Evolutionary conservation across 2,113 vertebrate species (phyloP).

Genomic region (Oncorhynchus kisutch): DNA sequence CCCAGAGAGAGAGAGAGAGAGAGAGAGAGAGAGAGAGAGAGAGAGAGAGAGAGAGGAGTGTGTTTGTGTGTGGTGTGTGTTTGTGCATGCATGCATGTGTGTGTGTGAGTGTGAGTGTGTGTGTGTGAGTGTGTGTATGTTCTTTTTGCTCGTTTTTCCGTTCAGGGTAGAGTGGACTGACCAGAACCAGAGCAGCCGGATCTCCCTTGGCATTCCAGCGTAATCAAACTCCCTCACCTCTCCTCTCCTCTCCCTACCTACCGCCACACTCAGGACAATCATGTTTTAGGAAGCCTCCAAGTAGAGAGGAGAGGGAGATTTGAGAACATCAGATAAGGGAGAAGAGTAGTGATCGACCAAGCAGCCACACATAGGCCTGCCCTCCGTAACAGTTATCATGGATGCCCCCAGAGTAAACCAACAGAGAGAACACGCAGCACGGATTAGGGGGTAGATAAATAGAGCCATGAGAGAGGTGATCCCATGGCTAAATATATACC

Average conservation of each 20-base stretch:
- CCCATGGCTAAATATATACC: constrained; percentile 23
- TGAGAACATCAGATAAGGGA: constrained; percentile 39
- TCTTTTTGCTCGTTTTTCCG: constrained; percentile 17
- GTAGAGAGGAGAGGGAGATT: constrained; percentile 17
- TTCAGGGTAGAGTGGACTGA: not conserved
- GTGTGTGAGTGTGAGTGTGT: not conserved
- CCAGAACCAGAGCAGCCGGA: not conserved
- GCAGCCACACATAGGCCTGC: constrained; percentile 13
- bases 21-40: not conserved
- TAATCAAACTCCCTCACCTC: constrained; percentile 8
- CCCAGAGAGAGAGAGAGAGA: constrained; percentile 11
- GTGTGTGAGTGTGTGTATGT: not conserved
- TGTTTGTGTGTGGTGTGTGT: not conserved
- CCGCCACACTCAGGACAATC: constrained; percentile 4
- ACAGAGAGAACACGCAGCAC: not conserved
- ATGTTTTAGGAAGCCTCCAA: constrained; percentile 1
- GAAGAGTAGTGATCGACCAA: constrained; percentile 22
- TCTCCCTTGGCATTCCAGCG: constrained; percentile 5
- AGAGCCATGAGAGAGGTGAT: constrained; percentile 25
- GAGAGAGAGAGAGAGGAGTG: too few relatives aligned
- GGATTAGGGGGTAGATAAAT: constrained; percentile 8
- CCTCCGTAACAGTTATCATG: constrained; percentile 29
- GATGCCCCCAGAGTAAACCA: constrained; percentile 32
- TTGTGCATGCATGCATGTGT: not conserved
- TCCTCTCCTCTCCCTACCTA: constrained; percentile 2